phyloP scores from a whole-genome alignment of 2,113 vertebrate genomes.

The Otis tarda region DNA sequence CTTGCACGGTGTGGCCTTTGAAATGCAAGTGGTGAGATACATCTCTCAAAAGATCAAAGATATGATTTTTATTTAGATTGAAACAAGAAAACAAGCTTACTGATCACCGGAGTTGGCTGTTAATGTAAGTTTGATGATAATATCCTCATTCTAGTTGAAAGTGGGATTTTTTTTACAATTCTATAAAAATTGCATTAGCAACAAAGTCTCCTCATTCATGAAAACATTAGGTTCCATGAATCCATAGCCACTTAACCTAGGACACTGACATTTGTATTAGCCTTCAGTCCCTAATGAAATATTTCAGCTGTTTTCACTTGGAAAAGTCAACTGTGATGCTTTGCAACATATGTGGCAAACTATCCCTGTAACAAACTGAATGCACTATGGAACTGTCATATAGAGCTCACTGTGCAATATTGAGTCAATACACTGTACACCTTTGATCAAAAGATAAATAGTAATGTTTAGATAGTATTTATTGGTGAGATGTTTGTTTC shows the following conservation, averaged over 20 bases:
- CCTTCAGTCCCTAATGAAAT: not conserved
- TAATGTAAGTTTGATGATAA: not conserved
- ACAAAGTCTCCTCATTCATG: slow-evolving; percentile 7
- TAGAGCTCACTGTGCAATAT: slow-evolving; percentile 43
- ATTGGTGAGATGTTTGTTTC: slow-evolving; percentile 61
- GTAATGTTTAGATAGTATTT: slow-evolving; percentile 58
- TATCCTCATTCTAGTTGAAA: not conserved
- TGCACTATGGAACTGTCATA: slow-evolving; percentile 29
- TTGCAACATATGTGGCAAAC: slow-evolving; percentile 46
- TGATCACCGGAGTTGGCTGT: not conserved
- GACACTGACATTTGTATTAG: not conserved
- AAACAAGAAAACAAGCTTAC: not conserved
- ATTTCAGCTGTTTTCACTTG: slow-evolving; percentile 6
- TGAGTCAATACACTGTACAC: slow-evolving; percentile 42
- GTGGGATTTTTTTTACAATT: not conserved
- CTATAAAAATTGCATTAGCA: not conserved
- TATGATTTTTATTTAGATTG: not conserved
- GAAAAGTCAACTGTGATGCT: slow-evolving; percentile 29
- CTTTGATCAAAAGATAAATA: slow-evolving; percentile 10
- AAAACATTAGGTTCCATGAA: slow-evolving; percentile 6
- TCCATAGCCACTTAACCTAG: not conserved
- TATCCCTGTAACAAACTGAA: slow-evolving; percentile 26
- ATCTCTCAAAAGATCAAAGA: not conserved
- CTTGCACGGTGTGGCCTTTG: not conserved
- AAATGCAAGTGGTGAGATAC: not conserved